A percentile compares a stretch with the other conserved stretches of the same genome.
Conservation (phyloP, 92 coral and sea anemone genomes). For the Phenganax marumi region DNA sequence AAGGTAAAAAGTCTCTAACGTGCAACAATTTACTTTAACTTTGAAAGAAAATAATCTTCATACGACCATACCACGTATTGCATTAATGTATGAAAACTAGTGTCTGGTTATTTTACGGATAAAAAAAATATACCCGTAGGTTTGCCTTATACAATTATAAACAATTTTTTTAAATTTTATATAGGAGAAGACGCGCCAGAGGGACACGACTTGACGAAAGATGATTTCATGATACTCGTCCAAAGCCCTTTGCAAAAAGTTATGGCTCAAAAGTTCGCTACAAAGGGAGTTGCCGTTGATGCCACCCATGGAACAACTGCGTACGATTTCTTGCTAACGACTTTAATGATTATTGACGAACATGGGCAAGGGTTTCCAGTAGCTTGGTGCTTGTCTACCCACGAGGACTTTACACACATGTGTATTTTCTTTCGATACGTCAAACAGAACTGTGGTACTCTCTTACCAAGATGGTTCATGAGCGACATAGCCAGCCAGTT, state of each 20-base stretch:
- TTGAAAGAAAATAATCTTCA: not conserved
- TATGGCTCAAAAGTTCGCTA: constrained; percentile 18
- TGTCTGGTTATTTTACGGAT: no score
- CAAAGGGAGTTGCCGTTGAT: constrained; percentile 19
- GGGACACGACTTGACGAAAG: not conserved
- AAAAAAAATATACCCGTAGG: no score
- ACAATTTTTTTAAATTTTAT: not conserved
- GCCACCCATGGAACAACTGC: constrained; percentile 29
- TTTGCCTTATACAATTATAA: not conserved
- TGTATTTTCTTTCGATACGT: constrained; percentile 47
- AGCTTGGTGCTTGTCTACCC: constrained; percentile 13
- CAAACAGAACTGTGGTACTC: constrained; percentile 55
- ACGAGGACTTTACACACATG: constrained; percentile 41
- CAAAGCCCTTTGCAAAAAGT: constrained; percentile 19
- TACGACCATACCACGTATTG: no score
- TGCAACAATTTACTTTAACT: not conserved
- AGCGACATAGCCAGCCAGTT: constrained; percentile 56
- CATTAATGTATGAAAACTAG: no score
- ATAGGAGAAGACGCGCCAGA: constrained; percentile 20
- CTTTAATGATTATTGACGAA: constrained; percentile 18
- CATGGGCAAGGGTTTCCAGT: constrained; percentile 32
- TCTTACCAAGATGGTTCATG: constrained; percentile 52
- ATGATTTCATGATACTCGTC: constrained; percentile 10
- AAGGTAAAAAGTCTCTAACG: constrained; percentile 5
- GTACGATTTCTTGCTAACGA: constrained; percentile 25